Evolutionary conservation across 2,113 vertebrate genomes (phyloP), one percentile per base, ranked within the genome.

Genomic region (Zingel zingel): DNA sequence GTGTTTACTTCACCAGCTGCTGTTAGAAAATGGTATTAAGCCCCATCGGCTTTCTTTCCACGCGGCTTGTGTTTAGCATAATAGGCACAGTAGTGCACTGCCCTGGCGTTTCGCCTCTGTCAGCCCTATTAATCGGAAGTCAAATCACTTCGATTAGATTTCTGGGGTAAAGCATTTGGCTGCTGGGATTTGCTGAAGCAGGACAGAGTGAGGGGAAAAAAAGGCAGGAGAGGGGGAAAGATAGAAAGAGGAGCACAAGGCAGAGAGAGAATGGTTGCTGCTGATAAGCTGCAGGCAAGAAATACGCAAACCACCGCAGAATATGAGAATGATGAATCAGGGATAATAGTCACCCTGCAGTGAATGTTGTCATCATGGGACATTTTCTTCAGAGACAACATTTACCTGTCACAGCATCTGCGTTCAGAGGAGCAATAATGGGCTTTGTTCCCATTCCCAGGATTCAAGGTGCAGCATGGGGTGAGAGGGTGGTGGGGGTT

Each of bases 311-410:
- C 82, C 88, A 77, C 86, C 73, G 65, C 86, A 92, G 90, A 88
- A 86, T 92, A 93, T 93, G 92, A 91, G 91, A 93, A 91, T 94
- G 95, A 95, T 94, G 93, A 94, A 94, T 94, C 92, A 86, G 93
- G 87, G 94, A 91, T 94, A 94, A 92, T 93, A 77, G 90, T 92
- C 85, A 84, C 89, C 93, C 91, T 65, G 88, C 90, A 81, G 90
- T 89, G 92, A 86, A 78, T 90, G 88, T 94, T 95, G 94, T 94
- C 93, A 93, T 94, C 92, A 50, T 64, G 87, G 91, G 90, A 89
- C 90, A 78, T 93, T 89, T 95, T 93, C 93, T 93, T 93, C 87
- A 86, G 89, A 95, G 91, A 92, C 94, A 86, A 92, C 94, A 92
- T 94, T 95, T 94, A 95, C 94, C 95, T 94, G 94, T 93, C 93